Conservation (phyloP, 2,797 vertebrate species). For the Antennarius maculatus region DNA sequence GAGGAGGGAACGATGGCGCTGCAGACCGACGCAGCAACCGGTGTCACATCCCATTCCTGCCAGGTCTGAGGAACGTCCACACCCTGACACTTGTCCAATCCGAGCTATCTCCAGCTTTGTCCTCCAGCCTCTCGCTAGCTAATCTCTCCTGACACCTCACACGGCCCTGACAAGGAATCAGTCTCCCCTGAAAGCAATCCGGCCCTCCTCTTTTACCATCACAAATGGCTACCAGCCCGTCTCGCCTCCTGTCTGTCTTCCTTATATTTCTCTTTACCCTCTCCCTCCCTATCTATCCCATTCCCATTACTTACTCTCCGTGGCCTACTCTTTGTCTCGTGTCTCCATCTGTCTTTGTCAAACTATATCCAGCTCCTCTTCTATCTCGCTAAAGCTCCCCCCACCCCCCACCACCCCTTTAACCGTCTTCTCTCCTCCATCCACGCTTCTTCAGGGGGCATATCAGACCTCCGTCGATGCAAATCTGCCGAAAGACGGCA, state of each 20-base stretch:
- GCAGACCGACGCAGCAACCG: conserved; percentile 38
- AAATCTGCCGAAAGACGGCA: conserved; percentile 63
- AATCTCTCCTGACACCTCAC: conserved; percentile 78
- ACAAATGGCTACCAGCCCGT: conserved; percentile 53
- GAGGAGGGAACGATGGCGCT: conserved; percentile 34
- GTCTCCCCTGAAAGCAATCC: conserved; percentile 79
- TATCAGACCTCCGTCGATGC: conserved; percentile 66
- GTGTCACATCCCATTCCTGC: conserved; percentile 78
- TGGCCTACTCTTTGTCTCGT: conserved; percentile 64
- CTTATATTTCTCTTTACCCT: conserved; percentile 64
- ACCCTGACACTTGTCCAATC: conserved; percentile 78
- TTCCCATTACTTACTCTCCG: conserved; percentile 62
- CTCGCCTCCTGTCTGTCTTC: conserved; percentile 57
- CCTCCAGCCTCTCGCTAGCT: conserved; percentile 65
- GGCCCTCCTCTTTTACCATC: conserved; percentile 47
- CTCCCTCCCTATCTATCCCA: conserved; percentile 54
- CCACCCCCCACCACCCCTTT: not conserved
- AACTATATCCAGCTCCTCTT: conserved; percentile 57
- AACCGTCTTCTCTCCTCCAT: conserved; percentile 35
- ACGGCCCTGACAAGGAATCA: conserved; percentile 69
- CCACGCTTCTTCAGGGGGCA: conserved; percentile 47
- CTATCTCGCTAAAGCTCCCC: conserved; percentile 64
- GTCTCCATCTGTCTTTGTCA: conserved; percentile 79
- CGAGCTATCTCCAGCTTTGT: conserved; percentile 62
- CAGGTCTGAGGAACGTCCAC: conserved; percentile 70